Base-by-base conservation (phyloP, 2,888 invertebrate species). In the Monochamus alternatus region DNA sequence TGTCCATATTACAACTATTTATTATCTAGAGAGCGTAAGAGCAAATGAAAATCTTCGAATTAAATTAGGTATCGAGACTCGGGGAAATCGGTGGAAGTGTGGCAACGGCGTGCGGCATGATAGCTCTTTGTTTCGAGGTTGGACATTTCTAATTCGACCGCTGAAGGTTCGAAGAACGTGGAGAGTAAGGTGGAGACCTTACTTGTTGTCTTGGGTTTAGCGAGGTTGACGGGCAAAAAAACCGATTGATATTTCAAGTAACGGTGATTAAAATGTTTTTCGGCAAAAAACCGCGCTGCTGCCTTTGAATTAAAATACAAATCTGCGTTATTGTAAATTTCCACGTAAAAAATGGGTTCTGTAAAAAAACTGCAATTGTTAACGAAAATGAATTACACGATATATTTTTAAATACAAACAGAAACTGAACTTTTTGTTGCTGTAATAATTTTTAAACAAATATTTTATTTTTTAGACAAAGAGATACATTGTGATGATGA, bases 41-140 rank as follows among this genome's bases (percentile, higher is more conserved):
- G 0, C 7, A 7, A 7, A 38, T 1, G 51, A 51, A 51, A 10
- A n/a, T 51, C 22, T 22, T 22, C 22, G n/a, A 44, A 9, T 51
- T 71, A 47, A 44, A 51, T 14, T 65, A 10, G 2, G 38, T 2
- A 9, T 51, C 51, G 10, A 51, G n/a, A 51, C 52, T 32, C 2
- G 5, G 44, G 30, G 47, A 65, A 30, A 44, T 65, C 3, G 4
- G 5, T 1, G 32, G 30, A n/a, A 52, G 30, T 52, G 67, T 55
- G 74, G 74, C 74, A 74, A 38, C 74, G 14, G 9, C 31, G 68
- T 68, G 44, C 7, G 52, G 55, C 52, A 83, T 79, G 82, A 81
- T 82, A 80, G 78, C 75, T 84, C 84, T 85, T 85, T 85, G 85
- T 86, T 85, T 86, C 82, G 83, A 83, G 83, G 84, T 81, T 82